Evolutionary conservation across 2,113 vertebrate genomes (phyloP), one percentile per base, ranked within the genome.

Genomic region (Callithrix jacchus): DNA sequence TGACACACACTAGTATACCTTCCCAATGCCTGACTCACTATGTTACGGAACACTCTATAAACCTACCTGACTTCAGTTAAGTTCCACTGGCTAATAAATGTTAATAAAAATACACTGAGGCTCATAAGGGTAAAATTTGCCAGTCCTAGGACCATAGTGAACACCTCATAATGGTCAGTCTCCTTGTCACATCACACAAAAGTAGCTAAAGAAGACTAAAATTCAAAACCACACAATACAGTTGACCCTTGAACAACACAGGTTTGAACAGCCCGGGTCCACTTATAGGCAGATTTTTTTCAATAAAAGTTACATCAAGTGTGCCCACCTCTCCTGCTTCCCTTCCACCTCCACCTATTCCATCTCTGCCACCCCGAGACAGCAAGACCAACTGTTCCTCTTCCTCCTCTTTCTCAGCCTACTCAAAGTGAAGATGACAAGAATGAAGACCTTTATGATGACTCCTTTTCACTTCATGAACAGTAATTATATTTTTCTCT

Each of bases 91-190:
- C 56, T 61, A 80, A 94, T 73, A 89, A 89, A 54, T 35, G 8
- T 8, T 79, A 86, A 92, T 54, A 73, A 90, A 95, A 92, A 74
- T 37, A 91, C 27, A 47, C 27, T 71, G n/a, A 88, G 40, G n/a
- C 54, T 89, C 40, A 16, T 47, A 56, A 82, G 12, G 10, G 58
- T 66, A 18, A 80, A 64, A 70, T 79, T 83, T 73, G 86, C n/a
- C n/a, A 66, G 42, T 13, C 25, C 32, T 52, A 52, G 21, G 61
- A 84, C 56, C 14, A 70, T 8, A n/a, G 2, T 8, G 20, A 83
- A 77, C 17, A 92, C 30, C 45, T 88, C 73, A 76, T 73, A 70
- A 92, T 23, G 4, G 25, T 82, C 42, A 86, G 47, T 45, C 30
- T 71, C 91, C 71, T 37, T 64, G 40, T 40, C 74, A 89, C 21